phyloP scores from a whole-genome alignment of 1,140 invertebrate genomes.

The Halesus radiatus region DNA sequence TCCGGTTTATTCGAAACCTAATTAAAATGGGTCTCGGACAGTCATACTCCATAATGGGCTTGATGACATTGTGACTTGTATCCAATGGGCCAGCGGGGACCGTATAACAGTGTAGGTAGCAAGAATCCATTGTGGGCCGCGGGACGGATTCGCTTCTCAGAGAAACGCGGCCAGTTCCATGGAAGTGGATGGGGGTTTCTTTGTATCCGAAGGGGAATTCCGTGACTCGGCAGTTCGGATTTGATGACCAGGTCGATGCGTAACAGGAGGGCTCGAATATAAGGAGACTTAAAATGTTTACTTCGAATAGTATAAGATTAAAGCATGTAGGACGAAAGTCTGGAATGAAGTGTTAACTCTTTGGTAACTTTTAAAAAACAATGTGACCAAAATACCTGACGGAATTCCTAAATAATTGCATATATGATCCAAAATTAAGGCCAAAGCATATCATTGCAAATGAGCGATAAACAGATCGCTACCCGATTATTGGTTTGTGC shows the following conservation, averaged over 20 bases:
- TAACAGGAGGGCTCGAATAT: slow-evolving; percentile 25
- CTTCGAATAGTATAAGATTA: too few relatives aligned
- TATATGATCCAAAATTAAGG: too few relatives aligned
- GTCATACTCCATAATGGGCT: slow-evolving; percentile 31
- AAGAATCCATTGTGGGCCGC: slow-evolving; percentile 1
- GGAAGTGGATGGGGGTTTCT: slow-evolving; percentile 19
- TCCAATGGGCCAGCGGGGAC: neutral
- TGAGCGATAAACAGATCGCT: too few relatives aligned
- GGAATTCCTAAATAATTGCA: too few relatives aligned
- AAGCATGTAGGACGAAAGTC: too few relatives aligned
- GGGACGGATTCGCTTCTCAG: slow-evolving; percentile 30
- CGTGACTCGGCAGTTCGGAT: slow-evolving; percentile 5
- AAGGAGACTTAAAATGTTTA: neutral
- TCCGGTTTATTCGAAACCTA: slow-evolving; percentile 5
- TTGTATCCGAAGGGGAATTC: slow-evolving; percentile 31
- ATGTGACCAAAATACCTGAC: too few relatives aligned
- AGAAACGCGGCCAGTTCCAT: slow-evolving; percentile 17
- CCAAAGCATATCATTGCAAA: too few relatives aligned
- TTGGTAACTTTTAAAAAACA: too few relatives aligned
- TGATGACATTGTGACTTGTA: slow-evolving; percentile 21
- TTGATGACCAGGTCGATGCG: slow-evolving; percentile 13
- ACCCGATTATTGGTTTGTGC: too few relatives aligned
- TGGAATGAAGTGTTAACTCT: too few relatives aligned
- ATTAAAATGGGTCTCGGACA: slow-evolving; percentile 33
- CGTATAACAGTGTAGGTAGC: neutral